Evolutionary conservation across 2,113 vertebrate genomes (phyloP), one percentile per base, ranked within the genome.

Genomic region (Eidolon helvum): DNA sequence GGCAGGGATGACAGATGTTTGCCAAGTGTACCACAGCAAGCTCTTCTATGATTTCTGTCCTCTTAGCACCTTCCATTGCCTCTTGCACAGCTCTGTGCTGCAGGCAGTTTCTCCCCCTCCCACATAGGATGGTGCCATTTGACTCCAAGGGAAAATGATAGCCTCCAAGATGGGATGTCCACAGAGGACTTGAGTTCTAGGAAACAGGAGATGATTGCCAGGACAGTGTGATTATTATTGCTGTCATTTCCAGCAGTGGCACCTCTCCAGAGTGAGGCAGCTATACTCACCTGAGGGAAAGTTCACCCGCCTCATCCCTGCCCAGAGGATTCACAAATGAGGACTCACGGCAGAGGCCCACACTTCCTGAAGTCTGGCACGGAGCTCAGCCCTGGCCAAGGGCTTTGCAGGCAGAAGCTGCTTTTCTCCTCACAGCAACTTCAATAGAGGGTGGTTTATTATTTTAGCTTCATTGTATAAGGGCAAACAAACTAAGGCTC

Each of bases 401-500:
- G 19, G 22, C 80, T 65, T 61, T 18, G 0, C 15, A 12, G 48
- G 24, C 33, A 0, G 43, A 38, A 19, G 5, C 26, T 11, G 2
- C 38, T 38, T 35, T 50, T 28, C 22, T 53, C 48, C 50, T 74
- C 75, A 9, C 26, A 10, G 21, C 43, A 50, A 21, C 55, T 50
- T n/a, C 77, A 22, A 14, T 6, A 43, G 14, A 90, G 53, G 50
- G 14, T 7, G 19, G 65, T 74, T 74, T 66, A 22, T 77, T 63
- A 28, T 19, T 43, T 74, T 57, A 28, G 12, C 78, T 53, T 74
- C 35, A 3, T 26, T 48, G 19, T 26, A n/a, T 11, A 71, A 93
- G n/a, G 59, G 69, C 91, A 69, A 75, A 84, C 91, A 69, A 75
- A 84, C 38, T 35, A 19, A 92, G 50, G 48, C 68, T 93, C 43